These are phyloP conservation scores for Anoplopoma fimbria DNA, from an alignment of 2,113 vertebrate species.

Conservation along the genomic window DNA sequence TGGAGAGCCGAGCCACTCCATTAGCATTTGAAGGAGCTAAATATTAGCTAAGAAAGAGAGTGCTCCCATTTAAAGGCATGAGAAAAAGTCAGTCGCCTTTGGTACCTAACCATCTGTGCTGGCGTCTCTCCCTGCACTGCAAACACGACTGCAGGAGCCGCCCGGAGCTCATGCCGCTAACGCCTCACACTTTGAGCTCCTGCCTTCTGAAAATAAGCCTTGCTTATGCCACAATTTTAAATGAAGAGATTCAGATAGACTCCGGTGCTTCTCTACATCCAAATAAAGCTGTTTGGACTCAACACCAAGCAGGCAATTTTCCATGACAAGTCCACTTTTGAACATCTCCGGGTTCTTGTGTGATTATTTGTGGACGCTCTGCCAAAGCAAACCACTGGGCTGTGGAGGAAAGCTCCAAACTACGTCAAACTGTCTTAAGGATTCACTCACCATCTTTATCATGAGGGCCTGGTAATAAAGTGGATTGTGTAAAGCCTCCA, in stretches of 20 bases:
- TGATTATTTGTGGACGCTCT: conserved; percentile 20
- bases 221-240: conserved; percentile 49
- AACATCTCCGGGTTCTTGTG: conserved; percentile 47
- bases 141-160: conserved; percentile 74
- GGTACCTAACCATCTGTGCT: conserved; percentile 94
- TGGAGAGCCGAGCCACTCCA: conserved; percentile 93
- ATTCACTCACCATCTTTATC: conserved; percentile 13
- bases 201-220: conserved; percentile 73
- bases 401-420: conserved; percentile 27
- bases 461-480: background rate
- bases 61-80: conserved; percentile 95
- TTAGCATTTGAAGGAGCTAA: conserved; percentile 99
- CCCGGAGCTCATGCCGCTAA: conserved; percentile 52
- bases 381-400: conserved; percentile 22
- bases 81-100: conserved; percentile 93
- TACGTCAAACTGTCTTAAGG: conserved; percentile 32
- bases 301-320: conserved; percentile 69
- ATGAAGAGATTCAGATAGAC: conserved; percentile 68
- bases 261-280: conserved; percentile 73
- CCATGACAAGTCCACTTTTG: conserved; percentile 66
- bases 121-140: conserved; percentile 84
- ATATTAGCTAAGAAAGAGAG: conserved; percentile 99
- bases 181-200: conserved; percentile 60
- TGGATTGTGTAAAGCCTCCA: conserved; percentile 13
- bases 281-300: conserved; percentile 73